These are phyloP conservation scores for Eolophus roseicapilla DNA, from an alignment of 2,113 vertebrate genomes.

Conservation along the genomic window DNA sequence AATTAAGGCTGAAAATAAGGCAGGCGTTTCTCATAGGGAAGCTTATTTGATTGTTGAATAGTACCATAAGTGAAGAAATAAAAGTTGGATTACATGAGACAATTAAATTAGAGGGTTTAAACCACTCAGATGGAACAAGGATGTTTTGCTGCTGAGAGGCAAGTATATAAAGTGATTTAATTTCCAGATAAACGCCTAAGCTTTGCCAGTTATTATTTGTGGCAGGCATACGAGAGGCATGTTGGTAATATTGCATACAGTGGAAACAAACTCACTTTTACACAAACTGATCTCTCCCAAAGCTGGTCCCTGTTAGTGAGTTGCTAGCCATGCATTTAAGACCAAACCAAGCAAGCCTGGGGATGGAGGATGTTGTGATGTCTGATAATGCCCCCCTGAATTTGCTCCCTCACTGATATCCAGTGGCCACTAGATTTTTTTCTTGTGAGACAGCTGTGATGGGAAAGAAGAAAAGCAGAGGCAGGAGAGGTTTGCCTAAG, in stretches of 20 bases:
- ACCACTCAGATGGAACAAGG: not conserved
- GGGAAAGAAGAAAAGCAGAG: not conserved
- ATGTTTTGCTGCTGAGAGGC: not conserved
- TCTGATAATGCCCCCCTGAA: not conserved
- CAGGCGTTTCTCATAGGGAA: not conserved
- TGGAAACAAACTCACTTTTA: not conserved
- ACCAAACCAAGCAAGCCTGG: not conserved
- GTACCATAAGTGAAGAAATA: not conserved
- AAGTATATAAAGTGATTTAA: not conserved
- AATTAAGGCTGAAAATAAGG: not conserved
- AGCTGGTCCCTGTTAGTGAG: not conserved
- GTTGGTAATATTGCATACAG: not conserved
- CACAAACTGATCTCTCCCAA: not conserved
- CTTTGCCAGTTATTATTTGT: not conserved
- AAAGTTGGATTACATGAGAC: not conserved
- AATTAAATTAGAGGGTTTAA: not conserved
- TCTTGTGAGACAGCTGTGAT: not conserved
- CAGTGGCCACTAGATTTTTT: not conserved
- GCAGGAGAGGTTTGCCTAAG: not conserved
- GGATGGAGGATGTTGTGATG: not conserved
- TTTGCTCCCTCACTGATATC: not conserved
- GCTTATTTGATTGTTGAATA: not conserved
- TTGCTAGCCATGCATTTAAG: not conserved
- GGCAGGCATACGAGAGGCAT: not conserved
- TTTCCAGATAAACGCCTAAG: not conserved